These are phyloP conservation scores for Dascillus cervinus DNA, from an alignment of 2,888 invertebrate species.

Conservation along the genomic window DNA sequence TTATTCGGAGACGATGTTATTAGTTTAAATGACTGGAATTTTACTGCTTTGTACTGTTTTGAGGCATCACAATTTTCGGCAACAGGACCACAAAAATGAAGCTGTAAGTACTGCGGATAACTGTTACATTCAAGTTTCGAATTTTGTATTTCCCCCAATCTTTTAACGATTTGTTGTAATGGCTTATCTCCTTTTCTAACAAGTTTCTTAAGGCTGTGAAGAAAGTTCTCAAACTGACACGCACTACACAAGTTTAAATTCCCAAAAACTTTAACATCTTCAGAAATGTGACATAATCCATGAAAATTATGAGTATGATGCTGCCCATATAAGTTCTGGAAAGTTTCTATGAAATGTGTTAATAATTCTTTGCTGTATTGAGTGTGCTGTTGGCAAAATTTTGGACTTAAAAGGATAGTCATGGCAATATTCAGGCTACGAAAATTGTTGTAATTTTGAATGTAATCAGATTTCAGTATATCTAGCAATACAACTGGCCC, in stretches of 20 bases:
- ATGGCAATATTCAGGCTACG: too few species aligned
- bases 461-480: too few species aligned
- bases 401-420: too few species aligned
- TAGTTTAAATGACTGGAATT: constrained; percentile 4
- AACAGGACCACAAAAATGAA: constrained; percentile 3
- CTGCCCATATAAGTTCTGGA: constrained; percentile 1
- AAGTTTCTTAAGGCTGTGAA: constrained; percentile 4
- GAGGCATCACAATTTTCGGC: constrained; percentile 3
- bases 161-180: constrained; percentile 4
- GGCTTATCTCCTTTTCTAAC: constrained; percentile 4
- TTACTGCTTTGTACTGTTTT: constrained; percentile 4
- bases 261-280: constrained; percentile 3
- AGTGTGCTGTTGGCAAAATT: too few species aligned
- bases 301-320: constrained; percentile 5
- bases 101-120: constrained; percentile 2
- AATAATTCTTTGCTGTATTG: too few species aligned
- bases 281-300: constrained; percentile 2
- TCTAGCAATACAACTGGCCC: too few species aligned
- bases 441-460: too few species aligned
- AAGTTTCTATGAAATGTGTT: too few species aligned
- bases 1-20: not conserved
- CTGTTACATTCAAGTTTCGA: constrained; percentile 1
- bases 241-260: constrained; percentile 1
- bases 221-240: constrained; percentile 5
- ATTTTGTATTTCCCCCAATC: constrained; percentile 1